Percentiles rank a stretch among this genome's conserved stretches.
Conservation (phyloP, 2,113 vertebrate species). For the Myocastor coypus region DNA sequence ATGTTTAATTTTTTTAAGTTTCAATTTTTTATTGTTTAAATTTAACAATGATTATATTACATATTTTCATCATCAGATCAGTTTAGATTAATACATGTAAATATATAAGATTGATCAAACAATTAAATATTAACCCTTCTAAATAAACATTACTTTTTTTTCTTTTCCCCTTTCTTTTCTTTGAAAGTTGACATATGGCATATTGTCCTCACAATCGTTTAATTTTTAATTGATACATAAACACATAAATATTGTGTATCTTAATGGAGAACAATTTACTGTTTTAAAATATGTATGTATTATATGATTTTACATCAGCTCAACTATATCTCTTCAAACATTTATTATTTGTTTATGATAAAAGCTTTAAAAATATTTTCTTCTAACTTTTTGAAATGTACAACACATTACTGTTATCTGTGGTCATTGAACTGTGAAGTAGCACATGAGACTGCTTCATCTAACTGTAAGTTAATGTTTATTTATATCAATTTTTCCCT, state of each 20-base stretch:
- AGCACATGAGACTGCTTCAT: neutral
- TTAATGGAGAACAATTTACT: neutral
- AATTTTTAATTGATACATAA: neutral
- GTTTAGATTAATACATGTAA: no score
- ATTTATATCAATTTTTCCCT: neutral
- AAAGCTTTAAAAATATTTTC: neutral
- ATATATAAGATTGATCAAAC: no score
- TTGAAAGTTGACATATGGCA: no score
- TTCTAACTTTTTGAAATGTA: neutral
- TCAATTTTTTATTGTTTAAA: no score
- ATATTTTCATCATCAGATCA: no score
- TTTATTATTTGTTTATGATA: neutral
- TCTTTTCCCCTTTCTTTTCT: no score
- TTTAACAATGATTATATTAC: no score
- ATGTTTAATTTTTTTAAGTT: neutral
- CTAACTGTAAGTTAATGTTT: neutral
- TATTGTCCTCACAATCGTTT: no score
- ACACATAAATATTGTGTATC: neutral
- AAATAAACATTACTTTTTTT: no score
- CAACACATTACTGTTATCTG: neutral
- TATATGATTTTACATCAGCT: neutral
- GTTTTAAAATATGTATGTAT: neutral
- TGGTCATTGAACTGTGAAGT: neutral
- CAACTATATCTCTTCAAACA: neutral
- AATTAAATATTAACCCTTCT: no score